phyloP scores from a whole-genome alignment of 2,888 invertebrate species.

The Bugula neritina region DNA sequence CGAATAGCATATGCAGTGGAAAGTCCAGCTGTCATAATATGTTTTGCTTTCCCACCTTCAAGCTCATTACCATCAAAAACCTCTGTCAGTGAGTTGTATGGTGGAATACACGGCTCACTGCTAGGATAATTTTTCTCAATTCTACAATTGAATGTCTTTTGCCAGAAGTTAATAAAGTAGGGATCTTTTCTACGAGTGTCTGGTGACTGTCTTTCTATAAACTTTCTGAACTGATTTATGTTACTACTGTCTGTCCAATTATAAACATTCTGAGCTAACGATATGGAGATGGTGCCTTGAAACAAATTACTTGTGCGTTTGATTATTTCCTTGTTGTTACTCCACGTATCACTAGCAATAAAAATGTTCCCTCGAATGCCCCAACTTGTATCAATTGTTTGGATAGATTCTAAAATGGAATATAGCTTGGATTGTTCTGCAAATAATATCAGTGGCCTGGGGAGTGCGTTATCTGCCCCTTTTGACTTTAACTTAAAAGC shows the following conservation, averaged over 20 bases:
- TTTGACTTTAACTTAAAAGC: not conserved
- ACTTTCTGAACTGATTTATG: slow-evolving; percentile 27
- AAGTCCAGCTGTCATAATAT: not conserved
- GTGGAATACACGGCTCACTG: not conserved
- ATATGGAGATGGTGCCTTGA: slow-evolving; percentile 28
- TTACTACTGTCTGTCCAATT: slow-evolving; percentile 24
- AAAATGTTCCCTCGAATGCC: slow-evolving; percentile 20
- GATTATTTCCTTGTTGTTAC: slow-evolving; percentile 6
- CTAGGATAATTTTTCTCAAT: slow-evolving; percentile 22
- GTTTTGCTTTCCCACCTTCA: slow-evolving; percentile 7
- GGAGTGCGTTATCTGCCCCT: not conserved
- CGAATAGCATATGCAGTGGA: slow-evolving; percentile 12
- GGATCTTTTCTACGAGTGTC: slow-evolving; percentile 29
- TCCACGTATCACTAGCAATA: slow-evolving; percentile 29
- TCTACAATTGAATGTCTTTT: slow-evolving; percentile 29
- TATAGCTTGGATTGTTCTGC: not conserved
- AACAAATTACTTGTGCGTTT: slow-evolving; percentile 23
- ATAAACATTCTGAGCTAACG: slow-evolving; percentile 18
- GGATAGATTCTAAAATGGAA: not conserved
- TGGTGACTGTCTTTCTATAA: not conserved
- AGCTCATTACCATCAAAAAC: not conserved
- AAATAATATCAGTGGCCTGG: not conserved
- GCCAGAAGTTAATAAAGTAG: slow-evolving; percentile 30
- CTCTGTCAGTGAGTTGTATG: not conserved
- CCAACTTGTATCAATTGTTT: not conserved